phyloP scores from a whole-genome alignment of 2,888 invertebrate species.

The Syritta pipiens region DNA sequence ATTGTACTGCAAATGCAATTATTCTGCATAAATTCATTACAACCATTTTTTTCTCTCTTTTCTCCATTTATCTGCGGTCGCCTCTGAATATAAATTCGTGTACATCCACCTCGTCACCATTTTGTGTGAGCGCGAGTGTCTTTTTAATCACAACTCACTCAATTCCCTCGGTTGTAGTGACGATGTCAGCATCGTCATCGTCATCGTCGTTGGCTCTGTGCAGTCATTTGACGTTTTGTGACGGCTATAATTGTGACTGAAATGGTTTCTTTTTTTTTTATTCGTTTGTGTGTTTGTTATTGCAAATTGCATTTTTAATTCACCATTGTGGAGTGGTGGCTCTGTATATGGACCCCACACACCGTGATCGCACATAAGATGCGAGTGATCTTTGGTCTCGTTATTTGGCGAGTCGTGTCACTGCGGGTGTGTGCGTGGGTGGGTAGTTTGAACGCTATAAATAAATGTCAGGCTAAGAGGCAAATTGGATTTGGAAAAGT shows the following conservation, averaged over 20 bases:
- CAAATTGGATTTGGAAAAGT: neutral
- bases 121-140: neutral
- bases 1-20: conserved; percentile 38
- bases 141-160: conserved; percentile 7
- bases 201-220: conserved; percentile 24
- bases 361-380: neutral
- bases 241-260: conserved; percentile 35
- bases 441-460: conserved; percentile 5
- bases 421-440: neutral
- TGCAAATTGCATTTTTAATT: conserved; percentile 57
- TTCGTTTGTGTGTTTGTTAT: too few relatives aligned
- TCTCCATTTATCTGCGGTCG: neutral
- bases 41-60: neutral
- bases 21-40: conserved; percentile 40
- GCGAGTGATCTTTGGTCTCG: conserved; percentile 31
- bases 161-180: too few relatives aligned
- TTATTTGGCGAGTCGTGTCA: conserved; percentile 1
- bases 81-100: neutral
- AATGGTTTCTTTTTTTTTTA: conserved; percentile 18
- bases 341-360: conserved; percentile 35
- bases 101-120: conserved; percentile 20
- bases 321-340: conserved; percentile 30
- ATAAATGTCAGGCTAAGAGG: conserved; percentile 2
- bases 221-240: conserved; percentile 33
- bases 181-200: conserved; percentile 8